Base-by-base conservation (phyloP, 1,140 invertebrate species). In the Paraescarpia echinospica region DNA sequence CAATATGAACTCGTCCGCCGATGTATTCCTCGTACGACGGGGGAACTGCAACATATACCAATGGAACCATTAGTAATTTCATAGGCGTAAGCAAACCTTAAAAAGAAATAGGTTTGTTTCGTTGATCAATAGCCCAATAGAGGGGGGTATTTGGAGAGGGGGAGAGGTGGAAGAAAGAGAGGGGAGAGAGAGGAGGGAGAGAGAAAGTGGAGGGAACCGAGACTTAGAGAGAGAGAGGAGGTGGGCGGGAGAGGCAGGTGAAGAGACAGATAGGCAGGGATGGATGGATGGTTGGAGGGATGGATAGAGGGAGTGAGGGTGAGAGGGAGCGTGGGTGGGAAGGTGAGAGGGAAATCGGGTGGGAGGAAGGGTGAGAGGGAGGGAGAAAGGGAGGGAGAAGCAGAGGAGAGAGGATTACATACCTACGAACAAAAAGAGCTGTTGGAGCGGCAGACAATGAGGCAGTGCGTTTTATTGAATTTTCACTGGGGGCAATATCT, bases 21-120 rank as follows among this genome's bases (percentile, higher is more conserved):
- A 91, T 48, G 41, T 48, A 91, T 91, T 91, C 91, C 48, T 91
- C 91, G 41, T 91, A 91, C 34, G 91, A 33, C 1, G 90, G 90
- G 2, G 90, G 90, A 41, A 41, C 90, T 90, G 27, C 59, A 77
- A 77, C 22, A 77, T 77, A 31, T 77, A 2, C 9, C 9, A 77
- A 90, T 34, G 90, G 22, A 90, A 22, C 33, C 12, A 90, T 90
- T 90, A 22, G 27, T 34, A 33, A 34, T 90, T 90, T 33, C 12
- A 22, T 33, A 33, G 6, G n/a, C 27, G 89, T 5, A 34, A 8
- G n/a, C 27, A 90, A 90, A n/a, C n/a, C n/a, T n/a, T n/a, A n/a
- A n/a, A n/a, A n/a, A n/a, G n/a, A n/a, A n/a, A n/a, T n/a, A n/a
- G n/a, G n/a, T n/a, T 33, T 33, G 34, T 34, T 89, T 5, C 89